These are phyloP conservation scores for Rhimphoctona megacephalus DNA, from an alignment of 2,888 invertebrate genomes.

Conservation along the genomic window DNA sequence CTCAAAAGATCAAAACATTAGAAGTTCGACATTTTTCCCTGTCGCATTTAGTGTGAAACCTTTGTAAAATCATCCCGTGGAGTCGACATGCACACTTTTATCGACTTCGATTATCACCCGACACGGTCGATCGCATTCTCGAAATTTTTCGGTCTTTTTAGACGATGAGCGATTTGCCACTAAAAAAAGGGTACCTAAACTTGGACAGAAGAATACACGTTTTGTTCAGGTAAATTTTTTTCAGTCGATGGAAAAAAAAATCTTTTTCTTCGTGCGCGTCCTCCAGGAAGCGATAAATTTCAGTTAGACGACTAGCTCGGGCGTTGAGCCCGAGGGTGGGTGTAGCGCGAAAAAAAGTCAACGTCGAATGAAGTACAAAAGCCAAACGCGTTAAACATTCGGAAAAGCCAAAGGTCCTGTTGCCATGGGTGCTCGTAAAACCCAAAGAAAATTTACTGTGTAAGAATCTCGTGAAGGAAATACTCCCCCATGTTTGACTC, in stretches of 20 bases:
- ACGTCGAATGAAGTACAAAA: conserved; percentile 56
- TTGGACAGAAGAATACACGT: background rate
- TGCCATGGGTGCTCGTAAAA: conserved; percentile 59
- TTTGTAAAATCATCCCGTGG: background rate
- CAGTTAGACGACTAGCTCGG: conserved; percentile 26
- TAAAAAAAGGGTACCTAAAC: conserved; percentile 46
- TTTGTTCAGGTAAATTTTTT: conserved; percentile 54
- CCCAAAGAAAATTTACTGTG: conserved; percentile 29
- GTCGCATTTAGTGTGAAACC: background rate
- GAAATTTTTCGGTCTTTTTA: conserved; percentile 36
- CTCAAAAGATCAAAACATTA: background rate
- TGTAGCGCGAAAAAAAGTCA: conserved; percentile 64
- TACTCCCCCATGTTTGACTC: background rate
- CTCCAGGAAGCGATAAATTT: conserved; percentile 72
- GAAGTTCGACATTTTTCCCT: background rate
- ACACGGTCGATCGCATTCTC: conserved; percentile 27
- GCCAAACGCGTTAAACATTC: conserved; percentile 53
- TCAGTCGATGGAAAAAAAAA: conserved; percentile 43
- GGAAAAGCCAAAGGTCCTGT: conserved; percentile 32
- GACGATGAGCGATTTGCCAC: conserved; percentile 17
- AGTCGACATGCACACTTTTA: conserved; percentile 12
- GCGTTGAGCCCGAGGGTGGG: conserved; percentile 53
- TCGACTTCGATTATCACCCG: conserved; percentile 57
- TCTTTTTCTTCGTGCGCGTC: conserved; percentile 41
- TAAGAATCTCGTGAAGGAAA: conserved; percentile 52